A percentile compares a stretch with the other conserved stretches of the same genome.
phyloP scores from a whole-genome alignment of 2,113 vertebrate genomes.

The Brachyhypopomus occidentalis region DNA sequence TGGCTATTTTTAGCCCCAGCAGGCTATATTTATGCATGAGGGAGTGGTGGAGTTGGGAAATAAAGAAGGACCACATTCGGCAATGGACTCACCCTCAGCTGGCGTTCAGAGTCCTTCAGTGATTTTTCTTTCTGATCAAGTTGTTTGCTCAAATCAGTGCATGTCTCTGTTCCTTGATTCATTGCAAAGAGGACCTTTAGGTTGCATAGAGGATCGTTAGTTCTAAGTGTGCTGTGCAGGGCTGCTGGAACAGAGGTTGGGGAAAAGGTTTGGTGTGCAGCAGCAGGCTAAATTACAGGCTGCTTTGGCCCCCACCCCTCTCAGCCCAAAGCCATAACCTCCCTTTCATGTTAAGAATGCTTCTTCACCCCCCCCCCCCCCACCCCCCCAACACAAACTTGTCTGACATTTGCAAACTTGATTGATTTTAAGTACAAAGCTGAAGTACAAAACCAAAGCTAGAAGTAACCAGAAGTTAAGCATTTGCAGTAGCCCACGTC shows the following conservation, averaged over 20 bases:
- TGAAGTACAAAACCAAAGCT: neutral
- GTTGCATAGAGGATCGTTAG: neutral
- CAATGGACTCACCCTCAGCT: conserved; percentile 27
- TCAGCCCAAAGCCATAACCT: conserved; percentile 34
- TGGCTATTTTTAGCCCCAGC: conserved; percentile 50
- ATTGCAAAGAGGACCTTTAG: neutral
- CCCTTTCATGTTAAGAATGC: conserved; percentile 32
- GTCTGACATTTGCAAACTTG: neutral
- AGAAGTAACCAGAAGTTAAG: neutral
- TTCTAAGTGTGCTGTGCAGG: neutral
- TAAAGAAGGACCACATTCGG: conserved; percentile 39
- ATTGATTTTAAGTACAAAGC: neutral
- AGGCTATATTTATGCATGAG: conserved; percentile 46
- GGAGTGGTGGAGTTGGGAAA: conserved; percentile 49
- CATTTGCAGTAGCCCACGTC: neutral
- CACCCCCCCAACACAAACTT: neutral
- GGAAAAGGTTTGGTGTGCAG: conserved; percentile 32
- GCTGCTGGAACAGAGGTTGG: conserved; percentile 8
- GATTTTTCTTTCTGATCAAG: conserved; percentile 42
- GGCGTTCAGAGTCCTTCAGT: conserved; percentile 3
- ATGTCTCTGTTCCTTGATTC: conserved; percentile 19
- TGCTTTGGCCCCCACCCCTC: conserved; percentile 32
- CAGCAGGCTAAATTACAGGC: conserved; percentile 45
- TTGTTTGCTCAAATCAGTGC: conserved; percentile 36
- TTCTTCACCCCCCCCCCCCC: neutral